Evolutionary conservation across 1,140 invertebrate species (phyloP), one percentile per base, ranked within the genome.

Genomic region (Papilio polyxenes): DNA sequence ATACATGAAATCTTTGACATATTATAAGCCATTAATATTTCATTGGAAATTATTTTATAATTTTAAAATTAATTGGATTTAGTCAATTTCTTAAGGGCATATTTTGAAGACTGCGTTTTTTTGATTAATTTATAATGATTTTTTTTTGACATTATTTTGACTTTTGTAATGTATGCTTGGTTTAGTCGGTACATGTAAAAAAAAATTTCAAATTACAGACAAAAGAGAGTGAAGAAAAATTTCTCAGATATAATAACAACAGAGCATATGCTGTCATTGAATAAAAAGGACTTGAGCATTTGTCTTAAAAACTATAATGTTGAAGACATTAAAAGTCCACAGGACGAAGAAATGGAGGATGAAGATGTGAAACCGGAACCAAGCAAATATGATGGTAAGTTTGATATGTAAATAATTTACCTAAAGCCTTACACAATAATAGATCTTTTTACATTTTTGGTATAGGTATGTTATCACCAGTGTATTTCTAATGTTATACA

Each of bases 371-470:
- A 94, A 88, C 85, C 92, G 37, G 92, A 91, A 83, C 84, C 82
- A 37, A 92, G 89, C 72, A 94, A 94, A 92, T 94, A 94, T 89
- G 90, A 94, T 87, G 92, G 93, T 93, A 86, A 87, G 23, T 86
- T 79, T 56, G 48, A 23, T 59, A 72, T 31, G 4, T 9, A 13
- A 9, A 37, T 44, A 40, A 40, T 40, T 40, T 40, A 40, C 2
- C 40, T 40, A 7, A 44, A 44, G 40, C 4, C 3, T 44, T 44
- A 7, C 72, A 8, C 44, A 17, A 40, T 13, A 74, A 7, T 44
- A 44, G 44, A 48, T 75, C 11, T 80, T 62, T 6, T 8, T n/a
- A 11, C 72, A 44, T 44, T 44, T 44, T 44, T 44, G 40, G 7
- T 6, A 44, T 6, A 44, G 40, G 7, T 44, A 44, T 44, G 7